These are phyloP conservation scores for Proteles cristata DNA, from an alignment of 2,113 vertebrate species.

Conservation along the genomic window DNA sequence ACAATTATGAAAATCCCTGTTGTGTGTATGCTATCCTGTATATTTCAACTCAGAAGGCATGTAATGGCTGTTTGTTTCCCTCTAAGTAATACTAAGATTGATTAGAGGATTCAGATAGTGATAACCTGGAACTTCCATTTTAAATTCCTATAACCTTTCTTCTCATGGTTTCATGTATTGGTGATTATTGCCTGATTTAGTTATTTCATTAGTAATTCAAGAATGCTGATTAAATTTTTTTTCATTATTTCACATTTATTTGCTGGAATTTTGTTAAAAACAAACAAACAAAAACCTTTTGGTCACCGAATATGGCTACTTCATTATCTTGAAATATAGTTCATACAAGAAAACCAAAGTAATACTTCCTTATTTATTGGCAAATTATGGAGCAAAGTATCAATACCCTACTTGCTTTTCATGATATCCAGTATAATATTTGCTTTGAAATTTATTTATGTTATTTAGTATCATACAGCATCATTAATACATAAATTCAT, in stretches of 20 bases:
- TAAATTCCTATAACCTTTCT: slow-evolving; percentile 28
- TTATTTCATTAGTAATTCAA: slow-evolving; percentile 4
- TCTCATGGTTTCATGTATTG: not conserved
- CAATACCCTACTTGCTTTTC: not conserved
- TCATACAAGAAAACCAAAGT: not conserved
- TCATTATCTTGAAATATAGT: not conserved
- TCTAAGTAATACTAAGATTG: not conserved
- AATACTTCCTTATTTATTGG: not conserved
- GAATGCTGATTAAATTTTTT: not conserved
- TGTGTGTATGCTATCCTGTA: not conserved
- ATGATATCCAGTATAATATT: not conserved
- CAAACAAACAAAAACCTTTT: not conserved
- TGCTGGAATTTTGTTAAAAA: slow-evolving; percentile 25
- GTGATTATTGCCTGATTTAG: not conserved
- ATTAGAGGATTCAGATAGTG: not conserved
- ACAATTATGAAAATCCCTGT: slow-evolving; percentile 15
- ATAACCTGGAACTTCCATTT: not conserved
- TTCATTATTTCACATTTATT: not conserved
- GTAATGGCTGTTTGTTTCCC: not conserved
- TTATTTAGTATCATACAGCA: not conserved
- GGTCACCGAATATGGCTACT: not conserved
- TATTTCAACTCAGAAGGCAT: not conserved
- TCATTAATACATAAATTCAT: not conserved
- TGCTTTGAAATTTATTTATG: not conserved
- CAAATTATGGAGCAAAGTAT: slow-evolving; percentile 31